Percentiles rank a stretch among this genome's conserved stretches.
Evolutionary conservation across 1,140 invertebrate genomes (phyloP).

Genomic region (Probaryconus sp.): DNA sequence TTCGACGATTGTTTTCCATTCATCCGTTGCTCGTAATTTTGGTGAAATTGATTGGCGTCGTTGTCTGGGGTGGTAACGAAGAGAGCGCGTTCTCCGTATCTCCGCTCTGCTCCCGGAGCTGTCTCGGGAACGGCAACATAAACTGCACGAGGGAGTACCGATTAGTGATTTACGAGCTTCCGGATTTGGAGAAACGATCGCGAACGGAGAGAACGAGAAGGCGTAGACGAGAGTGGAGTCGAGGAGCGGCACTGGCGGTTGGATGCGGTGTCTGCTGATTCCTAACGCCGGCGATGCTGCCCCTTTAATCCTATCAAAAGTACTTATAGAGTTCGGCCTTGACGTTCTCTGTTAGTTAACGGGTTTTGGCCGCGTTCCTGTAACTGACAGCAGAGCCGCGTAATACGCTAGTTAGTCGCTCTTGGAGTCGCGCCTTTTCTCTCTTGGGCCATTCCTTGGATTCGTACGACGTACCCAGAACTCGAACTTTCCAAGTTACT

Average conservation of each 20-base stretch:
- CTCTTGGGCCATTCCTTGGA: no score
- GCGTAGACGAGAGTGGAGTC: slow-evolving; percentile 54
- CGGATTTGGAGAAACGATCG: slow-evolving; percentile 64
- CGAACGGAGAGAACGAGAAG: no score
- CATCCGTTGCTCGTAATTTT: slow-evolving; percentile 9
- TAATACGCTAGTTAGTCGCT: slow-evolving; percentile 40
- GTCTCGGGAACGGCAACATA: slow-evolving; percentile 31
- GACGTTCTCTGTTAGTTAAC: slow-evolving; percentile 57
- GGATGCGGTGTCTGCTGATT: slow-evolving; percentile 57
- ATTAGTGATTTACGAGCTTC: slow-evolving; percentile 75
- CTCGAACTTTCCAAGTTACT: no score
- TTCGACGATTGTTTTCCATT: slow-evolving; percentile 22
- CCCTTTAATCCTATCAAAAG: slow-evolving; percentile 72
- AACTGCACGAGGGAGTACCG: slow-evolving; percentile 65
- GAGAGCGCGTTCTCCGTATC: slow-evolving; percentile 3
- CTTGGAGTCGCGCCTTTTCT: slow-evolving; percentile 12
- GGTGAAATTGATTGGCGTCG: slow-evolving; percentile 28
- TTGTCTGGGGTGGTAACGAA: slow-evolving; percentile 22
- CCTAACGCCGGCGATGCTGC: slow-evolving; percentile 41
- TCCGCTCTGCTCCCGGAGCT: slow-evolving; percentile 7
- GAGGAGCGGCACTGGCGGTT: slow-evolving; percentile 49
- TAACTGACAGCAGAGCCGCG: slow-evolving; percentile 39
- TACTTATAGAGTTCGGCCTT: slow-evolving; percentile 73
- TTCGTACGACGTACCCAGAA: no score
- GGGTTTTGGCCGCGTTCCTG: slow-evolving; percentile 42